phyloP scores from a whole-genome alignment of 2,888 invertebrate genomes.

The Diarsia brunnea region DNA sequence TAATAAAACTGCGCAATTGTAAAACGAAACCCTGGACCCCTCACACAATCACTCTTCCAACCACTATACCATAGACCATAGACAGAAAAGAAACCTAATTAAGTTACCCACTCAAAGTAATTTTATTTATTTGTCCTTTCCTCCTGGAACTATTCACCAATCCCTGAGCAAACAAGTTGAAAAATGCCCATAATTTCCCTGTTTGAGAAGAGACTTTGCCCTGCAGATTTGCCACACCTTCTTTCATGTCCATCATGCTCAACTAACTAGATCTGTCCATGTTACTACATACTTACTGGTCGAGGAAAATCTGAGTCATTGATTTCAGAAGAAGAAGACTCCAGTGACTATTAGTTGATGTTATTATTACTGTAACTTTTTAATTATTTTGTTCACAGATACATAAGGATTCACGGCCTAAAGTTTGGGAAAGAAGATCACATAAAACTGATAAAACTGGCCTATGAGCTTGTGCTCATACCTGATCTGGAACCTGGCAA shows the following conservation, averaged over 20 bases:
- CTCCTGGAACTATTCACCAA: background rate
- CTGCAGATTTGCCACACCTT: no score
- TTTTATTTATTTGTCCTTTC: no score
- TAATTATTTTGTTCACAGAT: constrained; percentile 89
- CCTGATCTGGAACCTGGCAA: constrained; percentile 94
- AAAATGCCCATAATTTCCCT: background rate
- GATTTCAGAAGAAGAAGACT: background rate
- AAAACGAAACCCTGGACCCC: background rate
- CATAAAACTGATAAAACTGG: constrained; percentile 94
- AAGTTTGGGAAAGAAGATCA: constrained; percentile 98
- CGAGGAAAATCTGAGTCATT: no score
- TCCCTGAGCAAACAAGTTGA: background rate
- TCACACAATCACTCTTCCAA: background rate
- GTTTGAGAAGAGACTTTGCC: no score
- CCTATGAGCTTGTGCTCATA: constrained; percentile 94
- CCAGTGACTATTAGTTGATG: background rate
- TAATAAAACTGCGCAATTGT: background rate
- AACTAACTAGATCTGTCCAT: no score
- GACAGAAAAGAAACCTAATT: background rate
- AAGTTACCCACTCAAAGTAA: no score
- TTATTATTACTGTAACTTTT: background rate
- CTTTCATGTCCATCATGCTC: no score
- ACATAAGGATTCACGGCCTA: constrained; percentile 95
- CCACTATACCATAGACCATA: background rate
- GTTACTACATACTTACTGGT: no score